Evolutionary conservation across 2,888 invertebrate species (phyloP).

Genomic region (Heteropelma amictum): DNA sequence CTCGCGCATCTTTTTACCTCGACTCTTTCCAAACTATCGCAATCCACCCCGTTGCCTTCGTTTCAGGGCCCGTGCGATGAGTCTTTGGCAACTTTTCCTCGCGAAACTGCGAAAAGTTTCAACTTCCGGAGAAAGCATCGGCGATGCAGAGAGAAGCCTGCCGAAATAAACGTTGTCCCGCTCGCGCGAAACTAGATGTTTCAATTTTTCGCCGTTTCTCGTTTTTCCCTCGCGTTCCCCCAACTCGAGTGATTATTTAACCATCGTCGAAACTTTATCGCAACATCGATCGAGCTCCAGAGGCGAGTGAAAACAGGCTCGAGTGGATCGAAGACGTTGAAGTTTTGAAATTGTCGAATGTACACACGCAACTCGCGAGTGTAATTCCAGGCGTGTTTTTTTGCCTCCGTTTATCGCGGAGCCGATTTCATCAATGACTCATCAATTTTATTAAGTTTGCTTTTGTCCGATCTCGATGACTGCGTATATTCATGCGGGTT

Average conservation of each 20-base stretch:
- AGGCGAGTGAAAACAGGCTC: neutral
- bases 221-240: slow-evolving; percentile 3
- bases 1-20: slow-evolving; percentile 10
- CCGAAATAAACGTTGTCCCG: slow-evolving; percentile 46
- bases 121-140: neutral
- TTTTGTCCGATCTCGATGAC: too few species aligned
- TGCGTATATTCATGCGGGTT: too few species aligned
- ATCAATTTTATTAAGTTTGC: too few species aligned
- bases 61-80: neutral
- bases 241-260: slow-evolving; percentile 34
- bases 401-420: too few species aligned
- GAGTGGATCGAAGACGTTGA: neutral
- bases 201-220: neutral
- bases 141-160: slow-evolving; percentile 25
- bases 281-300: neutral
- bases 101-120: slow-evolving; percentile 31
- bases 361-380: too few species aligned
- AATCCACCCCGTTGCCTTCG: neutral
- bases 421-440: too few species aligned
- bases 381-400: too few species aligned
- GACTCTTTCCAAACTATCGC: slow-evolving; percentile 21
- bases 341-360: neutral
- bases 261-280: slow-evolving; percentile 1
- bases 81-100: slow-evolving; percentile 41
- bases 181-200: slow-evolving; percentile 24